phyloP scores from a whole-genome alignment of 2,113 vertebrate species.

The Conger conger region DNA sequence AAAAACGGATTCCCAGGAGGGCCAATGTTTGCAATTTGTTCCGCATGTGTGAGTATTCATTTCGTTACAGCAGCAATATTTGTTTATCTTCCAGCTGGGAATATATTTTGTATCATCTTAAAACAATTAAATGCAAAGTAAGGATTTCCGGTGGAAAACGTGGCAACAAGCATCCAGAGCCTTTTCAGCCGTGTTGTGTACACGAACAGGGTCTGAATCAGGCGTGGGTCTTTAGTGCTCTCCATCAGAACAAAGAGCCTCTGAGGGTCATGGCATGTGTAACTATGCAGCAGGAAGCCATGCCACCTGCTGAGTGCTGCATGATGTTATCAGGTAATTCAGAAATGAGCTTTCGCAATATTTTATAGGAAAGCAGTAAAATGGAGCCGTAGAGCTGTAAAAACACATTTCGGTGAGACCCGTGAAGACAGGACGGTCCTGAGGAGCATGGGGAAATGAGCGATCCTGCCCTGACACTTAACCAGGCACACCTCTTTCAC shows the following conservation, averaged over 20 bases:
- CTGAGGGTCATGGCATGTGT: not conserved
- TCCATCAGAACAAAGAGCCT: not conserved
- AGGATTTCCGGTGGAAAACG: not conserved
- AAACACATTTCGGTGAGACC: not conserved
- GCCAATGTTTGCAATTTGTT: too few species aligned
- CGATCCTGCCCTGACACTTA: constrained; percentile 10
- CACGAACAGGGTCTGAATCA: not conserved
- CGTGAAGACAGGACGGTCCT: not conserved
- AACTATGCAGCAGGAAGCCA: not conserved
- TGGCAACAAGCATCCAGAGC: not conserved
- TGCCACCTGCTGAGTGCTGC: not conserved
- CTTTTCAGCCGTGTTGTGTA: not conserved
- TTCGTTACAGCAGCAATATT: not conserved
- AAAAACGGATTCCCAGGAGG: not conserved
- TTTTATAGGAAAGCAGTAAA: constrained; percentile 9
- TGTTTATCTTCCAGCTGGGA: not conserved
- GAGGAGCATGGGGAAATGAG: not conserved
- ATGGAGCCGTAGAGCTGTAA: not conserved
- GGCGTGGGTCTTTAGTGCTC: not conserved
- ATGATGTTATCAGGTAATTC: not conserved
- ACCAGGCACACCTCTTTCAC: not conserved
- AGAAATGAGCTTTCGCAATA: not conserved
- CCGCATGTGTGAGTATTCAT: too few species aligned
- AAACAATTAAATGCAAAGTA: not conserved
- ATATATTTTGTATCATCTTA: not conserved